Base-by-base conservation (phyloP, 2,113 vertebrate genomes). In the Agelaius tricolor region DNA sequence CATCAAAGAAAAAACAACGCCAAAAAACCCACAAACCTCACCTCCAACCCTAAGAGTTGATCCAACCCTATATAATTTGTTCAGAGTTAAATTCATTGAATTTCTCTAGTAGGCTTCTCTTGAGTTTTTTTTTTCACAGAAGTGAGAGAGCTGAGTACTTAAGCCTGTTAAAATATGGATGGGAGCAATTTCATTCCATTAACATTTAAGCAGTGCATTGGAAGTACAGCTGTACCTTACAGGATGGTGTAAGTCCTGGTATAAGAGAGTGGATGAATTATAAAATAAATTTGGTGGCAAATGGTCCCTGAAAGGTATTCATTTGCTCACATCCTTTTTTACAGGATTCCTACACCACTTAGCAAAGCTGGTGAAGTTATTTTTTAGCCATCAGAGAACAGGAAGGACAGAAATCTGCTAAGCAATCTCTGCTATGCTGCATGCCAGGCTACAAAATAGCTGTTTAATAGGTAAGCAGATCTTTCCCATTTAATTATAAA, bases 91-190 rank as follows among this genome's bases (percentile, higher is more conserved):
- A 18, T 43, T 31, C 2, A 5, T 67, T 92, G 44, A 76, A 72
- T 92, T 94, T 87, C 35, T 75, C n/a, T 54, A 24, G 62, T 74
- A 85, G 41, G 7, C 41, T 80, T 88, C 72, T 89, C 21, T 74
- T 72, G 49, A 63, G 15, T 69, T 90, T 79, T 9, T 66, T 91
- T 76, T 10, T 5, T 51, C 85, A 12, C 26, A 75, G 28, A 54
- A 94, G 16, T 81, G 84, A 87, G 26, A 1, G 9, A 88, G 49
- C 21, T 86, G n/a, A 79, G 9, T 84, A 81, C 93, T 93, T 81
- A 93, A 94, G 68, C 67, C 71, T 96, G 61, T 83, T 97, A 93
- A 97, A 97, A 97, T 95, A 95, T 93, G 66, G 51, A 97, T 96
- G 55, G 65, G 77, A 96, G 61, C 52, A 96, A 94, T 93, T 97